Base-by-base conservation (phyloP, 1,140 invertebrate species). In the Drosophila kikkawai region DNA sequence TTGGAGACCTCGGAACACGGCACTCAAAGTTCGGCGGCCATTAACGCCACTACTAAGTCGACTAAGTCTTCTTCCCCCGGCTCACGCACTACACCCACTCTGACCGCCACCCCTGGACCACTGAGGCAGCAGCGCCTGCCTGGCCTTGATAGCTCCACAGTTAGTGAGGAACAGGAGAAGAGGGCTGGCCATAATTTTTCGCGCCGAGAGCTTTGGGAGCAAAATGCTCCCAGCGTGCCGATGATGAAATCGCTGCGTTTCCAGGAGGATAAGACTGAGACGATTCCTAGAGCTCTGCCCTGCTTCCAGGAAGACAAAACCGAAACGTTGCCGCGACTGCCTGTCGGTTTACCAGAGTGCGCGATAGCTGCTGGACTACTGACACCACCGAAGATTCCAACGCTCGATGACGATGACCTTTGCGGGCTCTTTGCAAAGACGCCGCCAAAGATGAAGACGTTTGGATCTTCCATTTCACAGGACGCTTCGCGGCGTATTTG, bases 221-320 rank as follows among this genome's bases (percentile, higher is more conserved):
- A 81, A 0, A 91, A 88, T 71, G 80, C 70, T 3, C 82, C 87
- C 13, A 79, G 80, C 63, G 67, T 77, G 22, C 85, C 71, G n/a
- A 39, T 74, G 32, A 56, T 91, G 36, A 81, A 80, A 34, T 83
- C 86, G 0, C n/a, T 92, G 22, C 85, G 80, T 12, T 90, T 92
- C 8, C 91, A 92, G 50, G 91, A 92, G 48, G 91, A 92, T 17
- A 92, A 92, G 66, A 92, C 91, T 8, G 91, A 92, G 45, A 92
- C 91, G 5, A 74, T 92, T 7, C 42, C 91, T 4, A 79, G 75
- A 34, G 64, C 80, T 1, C 17, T 91, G 32, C 17, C 56, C 22
- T 51, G 71, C 29, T 91, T 75, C 29, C 83, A 83, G 58, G 82
- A 88, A 13, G 91, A 92, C 42, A 88, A 88, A 65, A 92, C 86